Percentiles rank a stretch among this genome's conserved stretches.
Evolutionary conservation across 2,113 vertebrate species (phyloP).

Genomic region (Typhlomys cinereus): DNA sequence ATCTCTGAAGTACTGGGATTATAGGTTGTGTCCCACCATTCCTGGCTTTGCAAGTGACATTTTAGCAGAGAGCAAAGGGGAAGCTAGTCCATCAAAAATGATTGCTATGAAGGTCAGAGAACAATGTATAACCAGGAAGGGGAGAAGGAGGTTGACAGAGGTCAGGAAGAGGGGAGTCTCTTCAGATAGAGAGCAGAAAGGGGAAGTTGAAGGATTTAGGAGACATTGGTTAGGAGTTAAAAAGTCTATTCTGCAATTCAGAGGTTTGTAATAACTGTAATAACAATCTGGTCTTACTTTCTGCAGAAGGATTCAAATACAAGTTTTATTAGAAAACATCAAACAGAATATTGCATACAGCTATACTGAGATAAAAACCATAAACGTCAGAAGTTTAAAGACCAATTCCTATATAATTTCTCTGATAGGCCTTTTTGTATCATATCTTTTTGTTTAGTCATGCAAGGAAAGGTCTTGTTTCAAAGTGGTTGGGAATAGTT

Average conservation of each 20-base stretch:
- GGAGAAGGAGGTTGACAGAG: no score
- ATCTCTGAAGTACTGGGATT: neutral
- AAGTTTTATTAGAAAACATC: slow-evolving; percentile 32
- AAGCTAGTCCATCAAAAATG: neutral
- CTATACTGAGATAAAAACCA: neutral
- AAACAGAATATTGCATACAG: slow-evolving; percentile 6
- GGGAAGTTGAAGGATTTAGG: neutral
- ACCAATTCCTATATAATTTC: slow-evolving; percentile 36
- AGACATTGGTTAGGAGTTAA: neutral
- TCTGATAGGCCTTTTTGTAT: neutral
- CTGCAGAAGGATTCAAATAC: neutral
- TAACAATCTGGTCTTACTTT: slow-evolving; percentile 30
- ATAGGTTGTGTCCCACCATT: neutral
- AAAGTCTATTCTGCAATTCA: slow-evolving; percentile 42
- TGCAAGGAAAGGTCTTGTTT: neutral
- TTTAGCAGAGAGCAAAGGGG: neutral
- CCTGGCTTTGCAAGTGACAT: neutral
- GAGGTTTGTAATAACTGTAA: slow-evolving; percentile 31
- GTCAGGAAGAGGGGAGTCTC: neutral
- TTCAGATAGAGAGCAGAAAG: neutral
- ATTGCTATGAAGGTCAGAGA: neutral
- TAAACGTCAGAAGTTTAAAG: slow-evolving; percentile 53
- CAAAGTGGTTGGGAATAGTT: slow-evolving; percentile 29
- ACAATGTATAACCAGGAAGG: neutral
- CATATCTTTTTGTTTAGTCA: neutral